Base-by-base conservation (phyloP, 2,888 invertebrate genomes). In the Eremobia ochroleuca region DNA sequence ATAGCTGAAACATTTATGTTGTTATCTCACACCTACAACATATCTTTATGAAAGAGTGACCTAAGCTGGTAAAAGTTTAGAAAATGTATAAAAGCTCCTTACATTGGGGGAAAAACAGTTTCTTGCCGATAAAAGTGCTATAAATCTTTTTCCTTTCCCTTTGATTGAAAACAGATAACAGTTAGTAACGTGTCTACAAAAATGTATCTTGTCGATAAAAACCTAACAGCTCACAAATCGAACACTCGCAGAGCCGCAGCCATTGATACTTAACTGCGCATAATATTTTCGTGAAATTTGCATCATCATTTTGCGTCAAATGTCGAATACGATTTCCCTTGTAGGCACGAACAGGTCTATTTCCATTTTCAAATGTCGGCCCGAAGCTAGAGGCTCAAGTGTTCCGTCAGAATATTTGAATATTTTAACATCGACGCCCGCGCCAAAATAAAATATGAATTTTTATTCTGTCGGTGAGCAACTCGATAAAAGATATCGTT, bases 371-470 rank as follows among this genome's bases (percentile, higher is more conserved):
- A 93, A 95, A 95, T 95, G 94, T 95, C 94, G 94, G 93, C 90
- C 90, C 90, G 91, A 90, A 92, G 93, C 94, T 93, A 89, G 89
- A 91, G 93, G 92, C 93, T 94, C 95, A 94, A 95, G 94, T 94
- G 94, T 92, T 92, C 94, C 90, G 93, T 92, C 94, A 92, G 95
- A 95, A 95, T 95, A 96, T 96, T 94, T 96, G 94, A 96, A 96
- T 96, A 96, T 94, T 94, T 95, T 93, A 95, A 92, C 93, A 92
- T 93, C 88, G 90, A 92, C 90, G 90, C 93, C 90, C 89, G 91
- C 91, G 91, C 89, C 91, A 91, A 93, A 93, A 93, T 92, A 90
- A 92, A 93, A 94, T 92, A 94, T 93, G 92, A 93, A 91, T 93
- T 94, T 91, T 92, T 93, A 92, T 92, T 90, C 86, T 87, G 85